Evolutionary conservation across 1,140 invertebrate species (phyloP), one percentile per base, ranked within the genome.

Genomic region (Anastatus disparis): DNA sequence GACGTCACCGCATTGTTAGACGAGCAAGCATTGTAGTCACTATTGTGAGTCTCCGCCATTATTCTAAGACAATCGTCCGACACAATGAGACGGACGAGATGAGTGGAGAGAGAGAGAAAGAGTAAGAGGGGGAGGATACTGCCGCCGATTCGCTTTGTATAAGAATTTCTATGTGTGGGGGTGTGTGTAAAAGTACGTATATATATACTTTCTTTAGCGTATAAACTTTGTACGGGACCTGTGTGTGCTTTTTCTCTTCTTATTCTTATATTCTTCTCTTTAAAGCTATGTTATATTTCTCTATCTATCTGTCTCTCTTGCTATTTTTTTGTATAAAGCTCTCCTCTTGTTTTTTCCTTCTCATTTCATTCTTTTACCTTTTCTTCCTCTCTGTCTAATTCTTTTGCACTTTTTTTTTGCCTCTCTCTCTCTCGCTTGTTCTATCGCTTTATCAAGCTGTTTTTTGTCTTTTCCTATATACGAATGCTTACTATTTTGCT

Each of bases 31-130:
- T 85, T 86, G 84, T 86, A 85, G 83, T 85, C 84, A 85, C 84
- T 85, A 84, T 86, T 86, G 85, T 85, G 83, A 85, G 84, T 84
- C 84, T 83, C 81, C 80, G 83, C 83, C 83, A 86, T 86, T 85
- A 86, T 86, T 85, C 85, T 86, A 86, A 86, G 85, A 86, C 85
- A 86, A 86, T 86, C 84, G 85, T 85, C 85, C 84, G 82, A 85
- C 84, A 85, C 84, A 86, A 86, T 85, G 84, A 85, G 84, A 85
- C 82, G 82, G 79, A 83, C 81, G 79, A 81, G 83, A 83, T 79
- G 81, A 67, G 65, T 35, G 31, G 4, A 35, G 50, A 56, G 48
- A 83, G 84, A 84, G 82, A 82, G 79, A 77, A 79, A 77, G 55
- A 50, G 55, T 10, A 42, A 78, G 79, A 78, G 83, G 80, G 79